phyloP scores from a whole-genome alignment of 2,113 vertebrate genomes.

The Caranx ignobilis region DNA sequence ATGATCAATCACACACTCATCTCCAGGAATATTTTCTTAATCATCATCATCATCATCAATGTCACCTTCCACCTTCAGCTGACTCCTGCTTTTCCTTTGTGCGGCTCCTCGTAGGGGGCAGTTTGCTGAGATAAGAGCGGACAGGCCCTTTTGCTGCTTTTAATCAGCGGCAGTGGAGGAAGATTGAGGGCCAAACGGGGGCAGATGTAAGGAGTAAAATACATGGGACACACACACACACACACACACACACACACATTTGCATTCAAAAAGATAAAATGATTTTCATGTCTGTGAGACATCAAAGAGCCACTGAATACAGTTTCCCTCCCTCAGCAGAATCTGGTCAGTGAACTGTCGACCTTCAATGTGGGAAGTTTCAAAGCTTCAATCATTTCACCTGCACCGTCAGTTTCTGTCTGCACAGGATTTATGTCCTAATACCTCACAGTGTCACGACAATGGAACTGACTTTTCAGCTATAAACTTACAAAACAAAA shows the following conservation, averaged over 20 bases:
- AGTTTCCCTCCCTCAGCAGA: constrained; percentile 32
- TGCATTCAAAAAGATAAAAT: neutral
- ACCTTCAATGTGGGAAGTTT: neutral
- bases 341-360: neutral
- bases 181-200: constrained; percentile 6
- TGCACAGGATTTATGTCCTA: neutral
- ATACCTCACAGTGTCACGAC: neutral
- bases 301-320: neutral
- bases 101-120: neutral
- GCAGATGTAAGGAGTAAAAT: neutral
- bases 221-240: neutral
- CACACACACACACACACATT: neutral
- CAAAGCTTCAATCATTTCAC: neutral
- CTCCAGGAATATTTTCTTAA: neutral
- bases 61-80: constrained; percentile 40
- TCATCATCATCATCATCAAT: constrained; percentile 24
- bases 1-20: constrained; percentile 14
- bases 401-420: neutral
- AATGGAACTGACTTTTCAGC: no score
- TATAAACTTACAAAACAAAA: no score
- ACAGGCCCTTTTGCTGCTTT: neutral
- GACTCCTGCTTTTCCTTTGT: constrained; percentile 31
- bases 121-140: neutral
- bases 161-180: neutral
- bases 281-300: neutral